These are phyloP conservation scores for Phytoseiulus persimilis DNA, from an alignment of 2,888 invertebrate species.

Conservation along the genomic window DNA sequence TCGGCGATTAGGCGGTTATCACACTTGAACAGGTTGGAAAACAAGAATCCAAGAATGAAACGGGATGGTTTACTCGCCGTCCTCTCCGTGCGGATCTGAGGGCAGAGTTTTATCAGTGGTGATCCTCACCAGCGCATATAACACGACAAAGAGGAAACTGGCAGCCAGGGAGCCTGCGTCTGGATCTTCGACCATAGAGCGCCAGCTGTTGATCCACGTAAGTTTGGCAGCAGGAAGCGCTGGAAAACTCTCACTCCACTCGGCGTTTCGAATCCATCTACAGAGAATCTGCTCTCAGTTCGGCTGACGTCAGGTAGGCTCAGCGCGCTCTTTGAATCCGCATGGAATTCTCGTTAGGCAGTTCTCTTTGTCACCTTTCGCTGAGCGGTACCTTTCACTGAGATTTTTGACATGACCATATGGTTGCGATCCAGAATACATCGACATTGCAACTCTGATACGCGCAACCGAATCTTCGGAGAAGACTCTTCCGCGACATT, in stretches of 20 bases:
- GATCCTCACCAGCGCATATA: too few relatives aligned
- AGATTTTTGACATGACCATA: background rate
- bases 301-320: background rate
- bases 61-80: background rate
- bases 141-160: too few relatives aligned
- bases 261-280: background rate
- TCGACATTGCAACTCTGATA: background rate
- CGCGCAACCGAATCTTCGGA: background rate
- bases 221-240: background rate
- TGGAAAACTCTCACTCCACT: background rate
- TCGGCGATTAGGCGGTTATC: background rate
- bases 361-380: background rate
- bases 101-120: too few relatives aligned
- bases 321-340: background rate
- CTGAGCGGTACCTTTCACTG: background rate
- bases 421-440: background rate
- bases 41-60: background rate
- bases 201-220: constrained; percentile 5
- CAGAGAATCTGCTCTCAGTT: background rate
- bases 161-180: background rate
- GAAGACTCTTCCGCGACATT: background rate
- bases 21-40: background rate
- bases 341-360: background rate
- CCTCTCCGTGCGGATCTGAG: background rate
- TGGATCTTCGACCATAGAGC: background rate